A percentile compares a stretch with the other conserved stretches of the same genome.
Conservation (phyloP, 2,888 invertebrate genomes). For the Frankliniella fusca region DNA sequence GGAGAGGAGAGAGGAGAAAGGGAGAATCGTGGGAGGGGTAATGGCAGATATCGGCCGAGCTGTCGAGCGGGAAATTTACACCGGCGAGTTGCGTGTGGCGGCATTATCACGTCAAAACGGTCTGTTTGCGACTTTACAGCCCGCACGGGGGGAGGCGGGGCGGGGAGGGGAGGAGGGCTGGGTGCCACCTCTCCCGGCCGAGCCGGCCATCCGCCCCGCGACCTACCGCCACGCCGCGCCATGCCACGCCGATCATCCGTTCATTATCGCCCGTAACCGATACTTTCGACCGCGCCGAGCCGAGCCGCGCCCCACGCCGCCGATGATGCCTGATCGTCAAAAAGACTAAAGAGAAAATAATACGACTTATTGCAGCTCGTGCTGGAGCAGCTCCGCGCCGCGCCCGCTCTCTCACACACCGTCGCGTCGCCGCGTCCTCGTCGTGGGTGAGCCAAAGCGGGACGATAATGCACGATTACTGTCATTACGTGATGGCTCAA, state of each 20-base stretch:
- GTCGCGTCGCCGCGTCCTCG: not conserved
- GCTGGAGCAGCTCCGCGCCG: not conserved
- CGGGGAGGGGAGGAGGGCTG: not conserved
- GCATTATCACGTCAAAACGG: conserved; percentile 16
- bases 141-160: not conserved
- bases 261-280: conserved; percentile 20
- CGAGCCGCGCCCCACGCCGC: too few species aligned
- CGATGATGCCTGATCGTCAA: not conserved
- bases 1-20: not conserved
- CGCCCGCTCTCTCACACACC: not conserved
- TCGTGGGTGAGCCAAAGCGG: not conserved
- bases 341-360: not conserved
- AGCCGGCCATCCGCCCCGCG: not conserved
- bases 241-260: not conserved
- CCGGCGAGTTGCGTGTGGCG: conserved; percentile 11
- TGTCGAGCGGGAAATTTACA: conserved; percentile 17
- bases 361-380: not conserved
- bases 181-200: not conserved
- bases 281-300: not conserved
- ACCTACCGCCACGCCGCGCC: not conserved
- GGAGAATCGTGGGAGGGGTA: not conserved
- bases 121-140: conserved; percentile 18
- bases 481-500: conserved; percentile 22
- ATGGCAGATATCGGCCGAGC: not conserved
- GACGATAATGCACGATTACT: conserved; percentile 20